phyloP scores from a whole-genome alignment of 2,113 vertebrate species.

The Hiodon alosoides region DNA sequence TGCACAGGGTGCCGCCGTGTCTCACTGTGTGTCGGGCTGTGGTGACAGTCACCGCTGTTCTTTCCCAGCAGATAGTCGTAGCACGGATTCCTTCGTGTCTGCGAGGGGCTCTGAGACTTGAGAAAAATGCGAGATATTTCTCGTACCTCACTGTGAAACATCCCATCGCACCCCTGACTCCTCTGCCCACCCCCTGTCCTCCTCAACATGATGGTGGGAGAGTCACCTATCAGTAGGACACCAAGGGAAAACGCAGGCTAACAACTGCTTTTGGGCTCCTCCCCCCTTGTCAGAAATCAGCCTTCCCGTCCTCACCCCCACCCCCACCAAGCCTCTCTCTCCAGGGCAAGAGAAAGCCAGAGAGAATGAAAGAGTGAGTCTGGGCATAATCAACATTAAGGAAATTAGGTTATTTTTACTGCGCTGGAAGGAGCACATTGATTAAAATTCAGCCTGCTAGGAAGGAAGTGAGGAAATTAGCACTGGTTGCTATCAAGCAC shows the following conservation, averaged over 20 bases:
- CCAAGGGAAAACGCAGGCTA: background rate
- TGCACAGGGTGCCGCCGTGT: too few relatives aligned
- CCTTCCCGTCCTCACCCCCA: background rate
- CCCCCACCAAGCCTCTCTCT: background rate
- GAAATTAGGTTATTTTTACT: constrained; percentile 58
- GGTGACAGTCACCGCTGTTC: too few relatives aligned
- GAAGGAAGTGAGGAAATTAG: constrained; percentile 64
- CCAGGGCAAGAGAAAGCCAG: background rate
- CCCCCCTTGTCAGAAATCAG: background rate
- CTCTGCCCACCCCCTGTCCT: background rate
- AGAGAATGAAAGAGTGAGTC: constrained; percentile 24
- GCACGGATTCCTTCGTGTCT: constrained; percentile 5
- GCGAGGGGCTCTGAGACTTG: constrained; percentile 34
- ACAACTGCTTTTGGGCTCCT: background rate
- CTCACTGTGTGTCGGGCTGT: too few relatives aligned
- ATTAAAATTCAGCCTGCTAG: constrained; percentile 63
- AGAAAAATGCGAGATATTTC: constrained; percentile 56
- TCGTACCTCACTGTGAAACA: constrained; percentile 44
- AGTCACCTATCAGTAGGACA: background rate
- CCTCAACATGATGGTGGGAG: background rate
- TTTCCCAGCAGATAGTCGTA: too few relatives aligned
- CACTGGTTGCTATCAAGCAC: constrained; percentile 65
- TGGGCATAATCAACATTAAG: constrained; percentile 39
- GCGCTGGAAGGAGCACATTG: constrained; percentile 53
- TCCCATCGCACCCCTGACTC: constrained; percentile 18